phyloP scores from a whole-genome alignment of 2,888 invertebrate genomes.

The Epinotia brunnichana region DNA sequence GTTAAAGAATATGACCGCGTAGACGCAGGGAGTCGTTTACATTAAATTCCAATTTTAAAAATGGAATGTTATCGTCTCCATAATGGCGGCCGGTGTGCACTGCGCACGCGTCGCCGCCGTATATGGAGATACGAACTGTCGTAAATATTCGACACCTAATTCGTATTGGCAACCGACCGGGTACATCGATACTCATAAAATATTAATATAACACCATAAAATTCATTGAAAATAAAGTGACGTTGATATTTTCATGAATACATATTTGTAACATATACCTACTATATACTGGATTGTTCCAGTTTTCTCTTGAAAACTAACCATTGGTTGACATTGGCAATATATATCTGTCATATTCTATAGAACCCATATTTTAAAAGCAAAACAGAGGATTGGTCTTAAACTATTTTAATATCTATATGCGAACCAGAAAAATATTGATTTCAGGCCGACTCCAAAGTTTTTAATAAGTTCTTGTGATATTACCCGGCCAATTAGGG shows the following conservation, averaged over 20 bases:
- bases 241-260: slow-evolving; percentile 52
- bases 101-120: slow-evolving; percentile 58
- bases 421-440: too few relatives aligned
- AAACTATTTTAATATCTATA: too few relatives aligned
- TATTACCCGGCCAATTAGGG: too few relatives aligned
- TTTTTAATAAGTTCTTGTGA: too few relatives aligned
- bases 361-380: too few relatives aligned
- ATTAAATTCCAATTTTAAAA: slow-evolving; percentile 70
- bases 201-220: slow-evolving; percentile 42
- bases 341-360: too few relatives aligned
- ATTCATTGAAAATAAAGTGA: slow-evolving; percentile 45
- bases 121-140: slow-evolving; percentile 58
- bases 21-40: slow-evolving; percentile 58
- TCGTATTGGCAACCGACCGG: slow-evolving; percentile 53
- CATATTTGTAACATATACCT: neutral
- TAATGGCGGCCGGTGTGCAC: slow-evolving; percentile 64
- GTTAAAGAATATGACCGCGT: slow-evolving; percentile 53
- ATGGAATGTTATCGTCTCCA: slow-evolving; percentile 63
- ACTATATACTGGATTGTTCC: too few relatives aligned
- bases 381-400: too few relatives aligned
- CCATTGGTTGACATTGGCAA: too few relatives aligned
- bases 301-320: too few relatives aligned
- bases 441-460: too few relatives aligned
- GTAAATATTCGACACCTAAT: slow-evolving; percentile 73
- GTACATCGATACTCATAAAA: slow-evolving; percentile 50